phyloP scores from a whole-genome alignment of 2,888 invertebrate genomes.

The Celastrina argiolus region DNA sequence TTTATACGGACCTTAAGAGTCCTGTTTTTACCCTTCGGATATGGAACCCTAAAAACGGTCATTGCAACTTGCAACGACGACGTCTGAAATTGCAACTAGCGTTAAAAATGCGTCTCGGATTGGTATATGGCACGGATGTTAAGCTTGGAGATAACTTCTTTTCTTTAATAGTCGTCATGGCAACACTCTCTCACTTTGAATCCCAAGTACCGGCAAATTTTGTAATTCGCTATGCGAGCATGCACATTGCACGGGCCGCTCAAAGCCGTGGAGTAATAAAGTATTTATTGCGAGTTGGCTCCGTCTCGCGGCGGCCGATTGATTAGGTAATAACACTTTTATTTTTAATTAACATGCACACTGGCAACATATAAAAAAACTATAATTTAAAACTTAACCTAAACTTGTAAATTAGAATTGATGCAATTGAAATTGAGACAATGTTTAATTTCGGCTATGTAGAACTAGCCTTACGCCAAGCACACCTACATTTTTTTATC shows the following conservation, averaged over 20 bases:
- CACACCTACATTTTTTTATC: background rate
- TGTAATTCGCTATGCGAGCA: conserved; percentile 27
- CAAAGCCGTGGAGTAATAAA: conserved; percentile 29
- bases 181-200: background rate
- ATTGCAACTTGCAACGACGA: no score
- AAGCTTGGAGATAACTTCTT: no score
- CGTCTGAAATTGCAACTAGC: no score
- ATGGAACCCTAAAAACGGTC: no score
- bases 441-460: background rate
- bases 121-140: no score
- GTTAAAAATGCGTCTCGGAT: no score
- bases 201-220: conserved; percentile 22
- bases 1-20: no score
- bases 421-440: no score
- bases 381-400: background rate
- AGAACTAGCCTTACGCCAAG: background rate
- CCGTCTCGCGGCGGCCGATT: conserved; percentile 18
- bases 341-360: conserved; percentile 19
- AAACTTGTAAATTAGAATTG: no score
- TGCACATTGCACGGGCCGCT: conserved; percentile 23
- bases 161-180: background rate
- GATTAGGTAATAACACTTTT: conserved; percentile 12
- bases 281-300: conserved; percentile 30
- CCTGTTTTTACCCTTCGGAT: no score
- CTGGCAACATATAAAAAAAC: background rate